Base-by-base conservation (phyloP, 1,140 invertebrate genomes). In the Hyles euphorbiae region DNA sequence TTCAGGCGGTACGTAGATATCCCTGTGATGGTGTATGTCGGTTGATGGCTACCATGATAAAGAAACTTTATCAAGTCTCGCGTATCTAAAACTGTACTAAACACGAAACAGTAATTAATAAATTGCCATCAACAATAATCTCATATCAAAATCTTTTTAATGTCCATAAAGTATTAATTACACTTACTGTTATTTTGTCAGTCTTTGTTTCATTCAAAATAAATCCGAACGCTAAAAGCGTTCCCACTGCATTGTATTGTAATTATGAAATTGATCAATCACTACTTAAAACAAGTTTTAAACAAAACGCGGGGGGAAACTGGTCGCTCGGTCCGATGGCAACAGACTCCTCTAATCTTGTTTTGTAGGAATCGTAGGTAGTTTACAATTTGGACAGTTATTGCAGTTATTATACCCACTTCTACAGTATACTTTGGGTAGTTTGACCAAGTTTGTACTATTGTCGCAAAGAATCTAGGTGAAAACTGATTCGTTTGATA, bases 151-250 rank as follows among this genome's bases (percentile, higher is more conserved):
- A 69, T 69, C 67, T 74, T 67, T 70, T 58, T 68, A 58, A 63
- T 63, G 46, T 56, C 58, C 56, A 63, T 61, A 60, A 63, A 70
- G 68, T 76, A 74, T 74, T 64, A 71, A 67, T 70, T 67, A 70
- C 76, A 58, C 53, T 53, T 53, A 49, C 52, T 48, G 56, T 58
- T 71, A 65, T 66, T 53, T 57, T 62, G 63, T 72, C 63, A 49
- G 58, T 60, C 66, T 68, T 63, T 73, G 70, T 75, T 72, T 76
- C 64, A 67, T 75, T 72, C 66, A 52, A 33, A 34, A 40, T 5
- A 40, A 48, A 48, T 22, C 11, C 5, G n/a, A 48, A 11, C 11
- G 3, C 8, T 11, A 48, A 5, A 5, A 11, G 47, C n/a, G 11
- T 11, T 48, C n/a, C n/a, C n/a, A 11, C 11, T 40, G 36, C 36